Evolutionary conservation across 2,113 vertebrate species (phyloP).

Genomic region (Pelobates fuscus): DNA sequence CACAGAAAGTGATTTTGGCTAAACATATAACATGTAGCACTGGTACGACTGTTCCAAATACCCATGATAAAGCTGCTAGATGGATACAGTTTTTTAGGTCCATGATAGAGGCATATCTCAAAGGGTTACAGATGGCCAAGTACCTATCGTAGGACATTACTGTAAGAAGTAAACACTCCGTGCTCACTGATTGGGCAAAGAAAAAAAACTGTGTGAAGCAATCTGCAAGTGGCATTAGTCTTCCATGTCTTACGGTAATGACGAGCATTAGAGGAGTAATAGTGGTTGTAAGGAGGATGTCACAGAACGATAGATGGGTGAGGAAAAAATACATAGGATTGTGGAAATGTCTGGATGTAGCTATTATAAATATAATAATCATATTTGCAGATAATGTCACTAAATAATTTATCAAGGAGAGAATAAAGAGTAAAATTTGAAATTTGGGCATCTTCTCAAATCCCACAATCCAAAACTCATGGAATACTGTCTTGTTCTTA

Average conservation of each 20-base stretch:
- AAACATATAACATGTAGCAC: conserved; percentile 21
- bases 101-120: conserved; percentile 27
- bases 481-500: neutral
- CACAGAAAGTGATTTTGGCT: conserved; percentile 32
- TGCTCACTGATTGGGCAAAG: neutral
- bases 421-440: neutral
- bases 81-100: accelerated
- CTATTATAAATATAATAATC: neutral
- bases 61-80: neutral
- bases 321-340: conserved; percentile 38
- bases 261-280: conserved; percentile 15
- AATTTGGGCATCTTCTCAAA: neutral
- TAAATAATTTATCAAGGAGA: neutral
- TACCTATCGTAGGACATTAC: too few relatives aligned
- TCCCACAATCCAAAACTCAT: neutral
- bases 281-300: neutral
- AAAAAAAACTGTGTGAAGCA: conserved; percentile 55
- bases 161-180: too few relatives aligned
- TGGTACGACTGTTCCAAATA: conserved; percentile 15
- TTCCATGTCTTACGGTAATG: neutral
- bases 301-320: conserved; percentile 21
- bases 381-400: neutral
- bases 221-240: accelerated
- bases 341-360: neutral
- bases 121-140: too few relatives aligned